Conservation (phyloP, 2,888 invertebrate species). For the Amphipyra tragopoginis region DNA sequence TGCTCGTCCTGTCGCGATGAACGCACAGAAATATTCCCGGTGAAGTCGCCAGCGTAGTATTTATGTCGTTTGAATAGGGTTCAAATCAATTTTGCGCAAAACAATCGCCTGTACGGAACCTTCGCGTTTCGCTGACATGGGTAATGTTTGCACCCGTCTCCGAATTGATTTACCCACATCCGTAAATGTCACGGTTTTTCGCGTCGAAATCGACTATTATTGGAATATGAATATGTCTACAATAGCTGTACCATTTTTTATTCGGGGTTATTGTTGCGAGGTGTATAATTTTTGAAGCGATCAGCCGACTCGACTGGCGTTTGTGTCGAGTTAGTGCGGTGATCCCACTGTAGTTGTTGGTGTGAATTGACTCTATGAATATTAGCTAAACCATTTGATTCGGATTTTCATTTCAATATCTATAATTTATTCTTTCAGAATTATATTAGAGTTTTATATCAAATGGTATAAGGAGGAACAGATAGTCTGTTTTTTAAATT, state of each 20-base stretch:
- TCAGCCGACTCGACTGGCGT: constrained; percentile 3
- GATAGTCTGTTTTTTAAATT: neutral
- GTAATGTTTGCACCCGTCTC: constrained; percentile 79
- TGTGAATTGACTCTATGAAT: constrained; percentile 4
- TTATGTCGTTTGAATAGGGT: constrained; percentile 78
- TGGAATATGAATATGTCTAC: constrained; percentile 67
- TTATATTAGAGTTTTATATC: too few relatives aligned
- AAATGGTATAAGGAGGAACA: too few relatives aligned
- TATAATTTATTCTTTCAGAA: neutral
- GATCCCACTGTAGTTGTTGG: constrained; percentile 18
- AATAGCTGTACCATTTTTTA: constrained; percentile 42
- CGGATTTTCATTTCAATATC: constrained; percentile 4
- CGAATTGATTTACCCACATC: constrained; percentile 86
- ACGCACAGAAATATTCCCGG: constrained; percentile 70
- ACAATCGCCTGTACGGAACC: constrained; percentile 72
- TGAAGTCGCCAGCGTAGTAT: constrained; percentile 67
- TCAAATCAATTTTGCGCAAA: constrained; percentile 80
- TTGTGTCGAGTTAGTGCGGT: constrained; percentile 15
- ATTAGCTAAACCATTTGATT: neutral
- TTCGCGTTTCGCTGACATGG: constrained; percentile 77
- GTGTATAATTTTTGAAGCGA: constrained; percentile 35
- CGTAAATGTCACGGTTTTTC: constrained; percentile 82
- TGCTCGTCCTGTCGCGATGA: constrained; percentile 65
- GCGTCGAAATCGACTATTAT: constrained; percentile 70
- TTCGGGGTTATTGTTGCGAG: constrained; percentile 31